Conservation (phyloP, 2,888 invertebrate species). For the Branchellion lobata region DNA sequence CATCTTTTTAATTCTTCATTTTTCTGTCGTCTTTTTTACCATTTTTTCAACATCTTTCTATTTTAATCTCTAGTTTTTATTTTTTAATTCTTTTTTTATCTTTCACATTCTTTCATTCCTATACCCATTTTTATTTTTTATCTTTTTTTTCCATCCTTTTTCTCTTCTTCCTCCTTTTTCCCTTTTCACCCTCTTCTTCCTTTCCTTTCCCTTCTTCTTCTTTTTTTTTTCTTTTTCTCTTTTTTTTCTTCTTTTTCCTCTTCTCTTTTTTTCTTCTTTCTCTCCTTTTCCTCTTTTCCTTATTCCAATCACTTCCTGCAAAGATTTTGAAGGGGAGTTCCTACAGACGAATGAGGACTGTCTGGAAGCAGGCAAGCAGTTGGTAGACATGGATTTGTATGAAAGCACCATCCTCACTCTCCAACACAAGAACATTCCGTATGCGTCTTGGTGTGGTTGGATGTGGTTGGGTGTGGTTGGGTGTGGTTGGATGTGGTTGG, state of each 20-base stretch:
- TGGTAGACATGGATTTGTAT: slow-evolving; percentile 73
- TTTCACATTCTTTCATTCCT: neutral
- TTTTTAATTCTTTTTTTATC: neutral
- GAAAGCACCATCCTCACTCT: slow-evolving; percentile 64
- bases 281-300: too few species aligned
- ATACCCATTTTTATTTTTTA: neutral
- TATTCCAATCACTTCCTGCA: neutral
- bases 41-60: neutral
- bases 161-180: too few species aligned
- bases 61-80: too few species aligned
- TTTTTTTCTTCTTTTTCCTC: too few species aligned
- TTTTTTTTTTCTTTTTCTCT: too few species aligned
- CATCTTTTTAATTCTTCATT: neutral
- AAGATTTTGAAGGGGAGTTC: slow-evolving; percentile 66
- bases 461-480: neutral
- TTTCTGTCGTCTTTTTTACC: neutral
- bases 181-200: too few species aligned
- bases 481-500: too few species aligned
- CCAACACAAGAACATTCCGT: slow-evolving; percentile 58
- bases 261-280: too few species aligned
- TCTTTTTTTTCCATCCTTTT: too few species aligned
- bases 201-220: too few species aligned
- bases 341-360: slow-evolving; percentile 71
- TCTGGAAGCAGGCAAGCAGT: slow-evolving; percentile 68
- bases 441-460: neutral